phyloP scores from a whole-genome alignment of 2,113 vertebrate species.

The Brachypteracias leptosomus region DNA sequence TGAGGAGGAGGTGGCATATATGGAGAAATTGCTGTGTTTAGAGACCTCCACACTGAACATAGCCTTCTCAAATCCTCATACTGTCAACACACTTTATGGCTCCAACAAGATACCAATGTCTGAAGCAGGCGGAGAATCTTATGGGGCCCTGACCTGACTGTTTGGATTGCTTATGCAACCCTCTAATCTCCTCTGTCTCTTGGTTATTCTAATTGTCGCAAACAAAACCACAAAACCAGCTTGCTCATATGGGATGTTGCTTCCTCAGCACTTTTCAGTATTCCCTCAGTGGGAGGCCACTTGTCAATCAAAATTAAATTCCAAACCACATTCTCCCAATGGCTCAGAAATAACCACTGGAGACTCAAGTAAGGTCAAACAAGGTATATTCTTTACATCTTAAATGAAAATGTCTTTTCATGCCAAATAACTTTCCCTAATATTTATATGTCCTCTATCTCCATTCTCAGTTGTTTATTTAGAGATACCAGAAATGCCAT shows the following conservation, averaged over 20 bases:
- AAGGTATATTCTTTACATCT: background rate
- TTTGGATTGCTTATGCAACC: background rate
- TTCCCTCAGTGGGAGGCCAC: background rate
- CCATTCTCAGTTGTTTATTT: background rate
- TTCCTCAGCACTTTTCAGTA: background rate
- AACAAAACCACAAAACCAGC: background rate
- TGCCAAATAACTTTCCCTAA: background rate
- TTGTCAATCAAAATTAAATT: background rate
- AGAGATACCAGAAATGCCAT: background rate
- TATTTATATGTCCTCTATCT: background rate
- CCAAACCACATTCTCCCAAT: background rate
- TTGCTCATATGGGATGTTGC: background rate
- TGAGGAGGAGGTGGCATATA: background rate
- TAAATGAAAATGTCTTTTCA: background rate
- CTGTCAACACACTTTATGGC: background rate
- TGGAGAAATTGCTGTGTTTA: background rate
- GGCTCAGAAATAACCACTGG: background rate
- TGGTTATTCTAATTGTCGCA: background rate
- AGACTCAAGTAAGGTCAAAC: background rate
- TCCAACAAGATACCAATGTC: background rate
- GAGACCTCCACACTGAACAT: background rate
- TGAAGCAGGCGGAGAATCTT: background rate
- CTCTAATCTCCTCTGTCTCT: background rate
- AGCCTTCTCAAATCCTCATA: background rate
- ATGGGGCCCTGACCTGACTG: background rate